Evolutionary conservation across 23 tunicate species (phyloP).

Genomic region (Diplosoma virens): DNA sequence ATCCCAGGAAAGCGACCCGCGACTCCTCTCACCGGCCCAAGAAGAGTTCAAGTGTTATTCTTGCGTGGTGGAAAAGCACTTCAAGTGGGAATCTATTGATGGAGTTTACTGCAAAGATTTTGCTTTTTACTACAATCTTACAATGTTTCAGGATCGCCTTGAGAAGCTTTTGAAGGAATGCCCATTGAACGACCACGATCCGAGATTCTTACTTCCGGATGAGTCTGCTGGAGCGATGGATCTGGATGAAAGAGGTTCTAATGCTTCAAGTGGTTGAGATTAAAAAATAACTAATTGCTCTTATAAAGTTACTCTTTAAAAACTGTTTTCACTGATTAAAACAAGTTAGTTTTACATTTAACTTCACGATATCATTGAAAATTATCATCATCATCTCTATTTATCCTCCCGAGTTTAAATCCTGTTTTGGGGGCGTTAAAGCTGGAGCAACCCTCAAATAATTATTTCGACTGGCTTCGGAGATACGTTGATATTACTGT

Average conservation of each 20-base stretch:
- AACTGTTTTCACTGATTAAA: too few species aligned
- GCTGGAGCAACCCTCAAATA: too few species aligned
- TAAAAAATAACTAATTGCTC: too few species aligned
- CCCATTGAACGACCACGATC: slow-evolving; percentile 54
- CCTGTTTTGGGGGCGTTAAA: too few species aligned
- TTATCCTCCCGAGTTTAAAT: too few species aligned
- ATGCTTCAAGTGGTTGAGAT: too few species aligned
- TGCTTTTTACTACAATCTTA: background rate
- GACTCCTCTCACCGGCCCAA: slow-evolving; percentile 72
- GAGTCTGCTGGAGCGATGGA: slow-evolving; percentile 57
- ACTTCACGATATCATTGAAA: too few species aligned
- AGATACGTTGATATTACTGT: too few species aligned
- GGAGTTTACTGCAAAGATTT: background rate
- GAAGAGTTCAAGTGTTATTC: slow-evolving; percentile 85
- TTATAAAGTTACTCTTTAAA: too few species aligned
- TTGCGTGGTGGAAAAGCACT: slow-evolving; percentile 65
- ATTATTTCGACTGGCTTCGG: too few species aligned
- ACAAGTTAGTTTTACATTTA: too few species aligned
- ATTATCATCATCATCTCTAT: too few species aligned
- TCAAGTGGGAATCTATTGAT: slow-evolving; percentile 22
- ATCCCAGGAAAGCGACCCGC: slow-evolving; percentile 72
- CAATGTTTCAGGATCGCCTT: slow-evolving; percentile 40
- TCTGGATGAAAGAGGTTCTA: slow-evolving; percentile 75
- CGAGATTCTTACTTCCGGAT: slow-evolving; percentile 32
- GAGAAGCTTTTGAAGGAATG: slow-evolving; percentile 46